A percentile compares a stretch with the other conserved stretches of the same genome.
Evolutionary conservation across 1,140 invertebrate genomes (phyloP).

Genomic region (Oedothorax gibbosus): DNA sequence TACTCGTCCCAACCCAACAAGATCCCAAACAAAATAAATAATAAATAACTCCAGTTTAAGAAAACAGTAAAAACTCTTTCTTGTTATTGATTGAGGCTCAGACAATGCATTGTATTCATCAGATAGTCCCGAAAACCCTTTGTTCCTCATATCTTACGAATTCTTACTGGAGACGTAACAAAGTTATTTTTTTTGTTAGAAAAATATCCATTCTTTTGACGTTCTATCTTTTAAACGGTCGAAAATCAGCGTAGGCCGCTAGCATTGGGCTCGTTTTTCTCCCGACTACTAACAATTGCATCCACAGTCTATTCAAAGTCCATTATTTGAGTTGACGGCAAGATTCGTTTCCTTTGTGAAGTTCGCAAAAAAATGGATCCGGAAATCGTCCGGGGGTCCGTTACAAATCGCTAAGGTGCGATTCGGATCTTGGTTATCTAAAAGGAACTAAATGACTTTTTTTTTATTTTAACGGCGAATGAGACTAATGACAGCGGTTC

Average conservation of each 20-base stretch:
- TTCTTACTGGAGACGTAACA: background rate
- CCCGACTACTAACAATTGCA: background rate
- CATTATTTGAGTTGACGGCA: background rate
- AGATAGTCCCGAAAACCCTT: background rate
- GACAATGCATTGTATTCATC: background rate
- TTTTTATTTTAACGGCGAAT: too few relatives aligned
- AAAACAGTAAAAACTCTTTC: too few relatives aligned
- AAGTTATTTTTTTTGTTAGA: slow-evolving; percentile 13
- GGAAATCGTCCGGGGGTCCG: too few relatives aligned
- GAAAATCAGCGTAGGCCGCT: slow-evolving; percentile 18
- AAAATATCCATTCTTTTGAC: background rate
- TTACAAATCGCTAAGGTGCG: too few relatives aligned
- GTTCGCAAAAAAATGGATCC: too few relatives aligned
- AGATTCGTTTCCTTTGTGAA: slow-evolving; percentile 18
- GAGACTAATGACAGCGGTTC: too few relatives aligned
- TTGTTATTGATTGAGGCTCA: background rate
- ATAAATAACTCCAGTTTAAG: too few relatives aligned
- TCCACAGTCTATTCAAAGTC: background rate
- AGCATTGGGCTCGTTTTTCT: slow-evolving; percentile 3
- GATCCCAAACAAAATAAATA: too few relatives aligned
- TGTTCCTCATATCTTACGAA: slow-evolving; percentile 2
- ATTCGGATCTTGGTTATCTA: too few relatives aligned
- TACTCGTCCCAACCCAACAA: too few relatives aligned
- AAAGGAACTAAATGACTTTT: too few relatives aligned
- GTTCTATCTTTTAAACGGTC: slow-evolving; percentile 14